phyloP scores from a whole-genome alignment of 1,140 invertebrate genomes.

The Dreissena polymorpha region DNA sequence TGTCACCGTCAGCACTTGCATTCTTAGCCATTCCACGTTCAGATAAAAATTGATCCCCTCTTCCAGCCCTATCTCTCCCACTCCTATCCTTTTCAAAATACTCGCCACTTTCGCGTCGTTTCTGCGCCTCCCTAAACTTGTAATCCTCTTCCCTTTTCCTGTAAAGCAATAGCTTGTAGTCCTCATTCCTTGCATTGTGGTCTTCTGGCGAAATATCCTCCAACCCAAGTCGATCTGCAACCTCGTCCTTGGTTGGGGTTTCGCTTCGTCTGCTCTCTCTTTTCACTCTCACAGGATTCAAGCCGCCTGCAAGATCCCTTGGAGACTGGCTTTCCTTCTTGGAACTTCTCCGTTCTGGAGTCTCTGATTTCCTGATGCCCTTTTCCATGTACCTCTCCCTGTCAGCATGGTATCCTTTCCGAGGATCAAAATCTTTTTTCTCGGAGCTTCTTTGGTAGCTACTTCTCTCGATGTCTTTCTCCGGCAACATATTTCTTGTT shows the following conservation, averaged over 20 bases:
- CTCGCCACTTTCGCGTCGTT: too few species aligned
- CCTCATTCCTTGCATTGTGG: background rate
- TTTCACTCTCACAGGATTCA: background rate
- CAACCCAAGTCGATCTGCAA: slow-evolving; percentile 28
- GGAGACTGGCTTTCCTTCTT: background rate
- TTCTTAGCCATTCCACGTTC: too few species aligned
- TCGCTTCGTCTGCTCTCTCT: background rate
- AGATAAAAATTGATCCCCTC: too few species aligned
- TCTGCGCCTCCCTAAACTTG: too few species aligned
- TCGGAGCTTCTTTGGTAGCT: background rate
- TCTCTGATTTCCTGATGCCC: background rate
- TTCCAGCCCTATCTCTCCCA: too few species aligned
- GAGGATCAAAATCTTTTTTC: background rate
- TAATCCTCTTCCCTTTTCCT: too few species aligned
- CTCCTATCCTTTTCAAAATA: too few species aligned
- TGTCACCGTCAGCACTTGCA: too few species aligned
- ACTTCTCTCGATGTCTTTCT: background rate
- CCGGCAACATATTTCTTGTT: slow-evolving; percentile 21
- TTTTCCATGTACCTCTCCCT: background rate
- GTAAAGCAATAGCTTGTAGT: slow-evolving; percentile 3
- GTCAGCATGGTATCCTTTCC: background rate
- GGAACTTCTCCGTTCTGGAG: background rate
- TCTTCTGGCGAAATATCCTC: slow-evolving; percentile 47
- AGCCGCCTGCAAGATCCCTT: background rate
- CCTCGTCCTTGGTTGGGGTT: slow-evolving; percentile 48